Conservation (phyloP, 2,113 vertebrate genomes). For the Notarius lentiginosus region DNA sequence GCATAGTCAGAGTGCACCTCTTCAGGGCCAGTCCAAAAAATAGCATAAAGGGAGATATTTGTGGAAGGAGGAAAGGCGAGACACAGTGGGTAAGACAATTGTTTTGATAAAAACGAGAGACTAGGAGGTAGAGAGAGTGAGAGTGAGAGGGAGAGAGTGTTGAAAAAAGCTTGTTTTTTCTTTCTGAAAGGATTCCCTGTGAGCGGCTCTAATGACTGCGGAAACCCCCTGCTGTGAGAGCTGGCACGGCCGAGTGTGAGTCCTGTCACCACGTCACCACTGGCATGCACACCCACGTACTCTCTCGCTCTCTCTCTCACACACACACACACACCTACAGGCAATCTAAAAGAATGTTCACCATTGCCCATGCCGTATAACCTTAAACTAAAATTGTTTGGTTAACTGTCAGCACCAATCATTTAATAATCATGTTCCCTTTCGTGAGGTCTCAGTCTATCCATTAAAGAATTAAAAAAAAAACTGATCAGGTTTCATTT, state of each 20-base stretch:
- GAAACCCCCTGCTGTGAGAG: conserved; percentile 45
- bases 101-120: conserved; percentile 30
- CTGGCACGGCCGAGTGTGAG: conserved; percentile 39
- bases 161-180: conserved; percentile 35
- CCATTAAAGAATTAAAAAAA: background rate
- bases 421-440: conserved; percentile 17
- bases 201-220: conserved; percentile 50
- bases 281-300: conserved; percentile 29
- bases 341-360: background rate
- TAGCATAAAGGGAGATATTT: conserved; percentile 25
- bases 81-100: conserved; percentile 19
- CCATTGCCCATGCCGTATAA: background rate
- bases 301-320: background rate
- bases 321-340: conserved; percentile 6
- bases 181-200: conserved; percentile 47
- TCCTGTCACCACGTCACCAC: conserved; percentile 28
- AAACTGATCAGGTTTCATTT: background rate
- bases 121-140: conserved; percentile 18
- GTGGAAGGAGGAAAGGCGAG: conserved; percentile 33
- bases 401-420: conserved; percentile 29
- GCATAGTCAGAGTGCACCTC: conserved; percentile 22
- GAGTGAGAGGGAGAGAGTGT: conserved; percentile 10
- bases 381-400: conserved; percentile 13
- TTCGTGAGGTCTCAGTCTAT: background rate
- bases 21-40: conserved; percentile 31